These are phyloP conservation scores for Corynorhinus townsendii DNA, from an alignment of 2,113 vertebrate genomes.

Conservation along the genomic window DNA sequence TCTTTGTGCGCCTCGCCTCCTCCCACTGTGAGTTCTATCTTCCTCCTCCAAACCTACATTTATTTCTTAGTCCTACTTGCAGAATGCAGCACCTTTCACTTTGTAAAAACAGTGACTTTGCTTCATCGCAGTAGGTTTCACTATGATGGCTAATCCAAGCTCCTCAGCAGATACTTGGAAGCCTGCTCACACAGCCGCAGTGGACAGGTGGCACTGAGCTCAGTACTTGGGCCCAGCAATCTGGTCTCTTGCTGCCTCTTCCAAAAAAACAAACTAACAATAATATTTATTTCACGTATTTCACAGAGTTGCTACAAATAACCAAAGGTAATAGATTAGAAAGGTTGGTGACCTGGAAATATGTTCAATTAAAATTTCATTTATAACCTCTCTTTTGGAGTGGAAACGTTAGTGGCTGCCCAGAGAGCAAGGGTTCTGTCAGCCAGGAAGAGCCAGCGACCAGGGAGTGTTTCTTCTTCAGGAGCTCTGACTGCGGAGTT, in stretches of 20 bases:
- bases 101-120: background rate
- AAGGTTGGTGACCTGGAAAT: background rate
- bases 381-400: background rate
- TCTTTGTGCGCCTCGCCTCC: background rate
- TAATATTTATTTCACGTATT: background rate
- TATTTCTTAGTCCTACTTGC: background rate
- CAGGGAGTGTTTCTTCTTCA: too few relatives aligned
- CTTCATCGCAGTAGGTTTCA: conserved; percentile 1
- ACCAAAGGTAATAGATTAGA: conserved; percentile 8
- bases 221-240: background rate
- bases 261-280: background rate
- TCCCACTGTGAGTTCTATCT: background rate
- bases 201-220: background rate
- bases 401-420: background rate
- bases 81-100: background rate
- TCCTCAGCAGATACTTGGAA: background rate
- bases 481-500: background rate
- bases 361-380: background rate
- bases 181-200: background rate
- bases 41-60: background rate
- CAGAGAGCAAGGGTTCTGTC: background rate
- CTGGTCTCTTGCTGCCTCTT: conserved; percentile 20
- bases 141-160: conserved; percentile 25
- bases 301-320: conserved; percentile 2
- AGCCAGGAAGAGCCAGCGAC: background rate